phyloP scores from a whole-genome alignment of 2,797 vertebrate species.

The Alexandromys oeconomus region DNA sequence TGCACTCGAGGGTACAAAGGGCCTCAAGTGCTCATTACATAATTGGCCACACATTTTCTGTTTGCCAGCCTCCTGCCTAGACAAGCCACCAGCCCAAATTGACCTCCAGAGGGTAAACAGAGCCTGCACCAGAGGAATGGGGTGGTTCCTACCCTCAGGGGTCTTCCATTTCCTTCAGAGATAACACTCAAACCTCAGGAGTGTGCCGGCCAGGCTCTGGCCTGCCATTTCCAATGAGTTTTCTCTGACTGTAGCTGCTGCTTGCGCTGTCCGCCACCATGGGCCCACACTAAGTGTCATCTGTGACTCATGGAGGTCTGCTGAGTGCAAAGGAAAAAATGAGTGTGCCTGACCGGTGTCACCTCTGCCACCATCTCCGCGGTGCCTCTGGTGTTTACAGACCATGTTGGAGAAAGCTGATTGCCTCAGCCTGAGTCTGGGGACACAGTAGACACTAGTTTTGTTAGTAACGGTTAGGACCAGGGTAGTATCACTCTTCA shows the following conservation, averaged over 20 bases:
- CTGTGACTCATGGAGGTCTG: background rate
- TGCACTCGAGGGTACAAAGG: background rate
- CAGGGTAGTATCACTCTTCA: background rate
- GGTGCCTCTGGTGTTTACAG: background rate
- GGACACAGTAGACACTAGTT: background rate
- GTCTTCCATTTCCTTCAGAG: background rate
- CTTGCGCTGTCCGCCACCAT: background rate
- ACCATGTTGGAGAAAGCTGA: background rate
- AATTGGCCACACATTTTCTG: constrained; percentile 39
- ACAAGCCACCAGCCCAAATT: background rate
- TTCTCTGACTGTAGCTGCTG: background rate
- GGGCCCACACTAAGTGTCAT: background rate
- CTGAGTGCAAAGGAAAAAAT: background rate
- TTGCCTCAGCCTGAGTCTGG: background rate
- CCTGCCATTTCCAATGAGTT: background rate
- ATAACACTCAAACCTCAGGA: background rate
- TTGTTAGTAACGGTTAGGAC: background rate
- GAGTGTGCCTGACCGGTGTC: background rate
- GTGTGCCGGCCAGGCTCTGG: no score
- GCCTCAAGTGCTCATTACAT: background rate
- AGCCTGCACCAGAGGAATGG: background rate
- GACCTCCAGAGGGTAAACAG: background rate
- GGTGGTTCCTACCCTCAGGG: background rate
- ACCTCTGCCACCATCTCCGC: background rate
- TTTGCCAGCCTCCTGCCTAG: background rate